phyloP scores from a whole-genome alignment of 2,888 invertebrate genomes.

The Physocephala rufipes region DNA sequence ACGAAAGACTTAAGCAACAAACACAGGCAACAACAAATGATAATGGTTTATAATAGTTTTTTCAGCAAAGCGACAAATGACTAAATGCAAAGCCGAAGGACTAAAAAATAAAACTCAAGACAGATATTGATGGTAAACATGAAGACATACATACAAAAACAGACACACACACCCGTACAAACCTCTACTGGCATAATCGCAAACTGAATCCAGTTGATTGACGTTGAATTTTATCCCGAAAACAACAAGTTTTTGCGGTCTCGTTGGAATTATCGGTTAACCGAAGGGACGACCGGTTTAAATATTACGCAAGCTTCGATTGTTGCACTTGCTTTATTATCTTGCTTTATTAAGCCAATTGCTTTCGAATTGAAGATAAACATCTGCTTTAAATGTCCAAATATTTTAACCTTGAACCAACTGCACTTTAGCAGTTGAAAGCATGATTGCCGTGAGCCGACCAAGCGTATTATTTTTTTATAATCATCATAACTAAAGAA shows the following conservation, averaged over 20 bases:
- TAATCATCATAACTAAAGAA: too few relatives aligned
- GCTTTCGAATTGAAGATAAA: too few relatives aligned
- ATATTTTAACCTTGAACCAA: constrained; percentile 6
- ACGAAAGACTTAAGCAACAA: constrained; percentile 11
- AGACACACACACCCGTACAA: neutral
- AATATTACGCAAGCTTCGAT: neutral
- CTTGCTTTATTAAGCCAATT: neutral
- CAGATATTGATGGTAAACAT: neutral
- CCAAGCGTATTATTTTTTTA: neutral
- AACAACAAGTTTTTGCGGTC: neutral
- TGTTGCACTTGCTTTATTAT: neutral
- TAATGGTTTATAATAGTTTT: too few relatives aligned
- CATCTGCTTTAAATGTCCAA: neutral
- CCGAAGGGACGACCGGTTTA: neutral
- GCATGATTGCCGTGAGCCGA: neutral
- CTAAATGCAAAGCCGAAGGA: too few relatives aligned
- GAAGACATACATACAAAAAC: neutral
- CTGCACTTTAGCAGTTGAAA: neutral
- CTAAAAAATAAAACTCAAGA: neutral
- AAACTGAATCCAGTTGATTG: too few relatives aligned
- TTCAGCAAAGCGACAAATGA: neutral
- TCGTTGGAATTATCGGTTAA: too few relatives aligned
- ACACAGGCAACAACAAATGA: neutral
- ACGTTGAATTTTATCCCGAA: neutral
- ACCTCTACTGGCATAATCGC: too few relatives aligned